A percentile compares a stretch with the other conserved stretches of the same genome.
Conservation (phyloP, 2,113 vertebrate genomes). For the Platysternon megacephalum region DNA sequence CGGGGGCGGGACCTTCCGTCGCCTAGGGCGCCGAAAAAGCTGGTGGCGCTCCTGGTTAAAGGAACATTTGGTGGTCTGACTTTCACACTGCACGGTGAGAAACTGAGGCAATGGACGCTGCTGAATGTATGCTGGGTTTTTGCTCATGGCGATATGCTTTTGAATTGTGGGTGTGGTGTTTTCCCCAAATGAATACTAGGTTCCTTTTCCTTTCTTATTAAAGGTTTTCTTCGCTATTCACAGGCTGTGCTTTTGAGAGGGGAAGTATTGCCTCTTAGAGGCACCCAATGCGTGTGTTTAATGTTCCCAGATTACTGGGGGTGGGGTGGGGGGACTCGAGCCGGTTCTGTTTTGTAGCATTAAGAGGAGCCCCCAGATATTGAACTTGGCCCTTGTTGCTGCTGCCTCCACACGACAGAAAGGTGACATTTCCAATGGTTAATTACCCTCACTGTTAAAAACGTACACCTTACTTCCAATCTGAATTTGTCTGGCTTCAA, state of each 20-base stretch:
- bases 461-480: not conserved
- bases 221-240: not conserved
- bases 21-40: no score
- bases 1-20: no score
- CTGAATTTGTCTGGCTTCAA: not conserved
- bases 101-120: no score
- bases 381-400: not conserved
- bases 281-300: not conserved
- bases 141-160: not conserved
- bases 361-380: not conserved
- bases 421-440: not conserved
- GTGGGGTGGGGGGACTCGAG: not conserved
- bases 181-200: not conserved
- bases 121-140: not conserved
- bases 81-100: not conserved
- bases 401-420: fast-evolving
- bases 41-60: not conserved
- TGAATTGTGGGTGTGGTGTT: not conserved
- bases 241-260: not conserved
- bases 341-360: not conserved
- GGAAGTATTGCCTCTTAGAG: not conserved
- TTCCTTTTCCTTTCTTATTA: not conserved
- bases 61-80: not conserved
- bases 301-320: not conserved
- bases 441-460: not conserved